Base-by-base conservation (phyloP, 2,113 vertebrate species). In the Pleuronectes platessa region DNA sequence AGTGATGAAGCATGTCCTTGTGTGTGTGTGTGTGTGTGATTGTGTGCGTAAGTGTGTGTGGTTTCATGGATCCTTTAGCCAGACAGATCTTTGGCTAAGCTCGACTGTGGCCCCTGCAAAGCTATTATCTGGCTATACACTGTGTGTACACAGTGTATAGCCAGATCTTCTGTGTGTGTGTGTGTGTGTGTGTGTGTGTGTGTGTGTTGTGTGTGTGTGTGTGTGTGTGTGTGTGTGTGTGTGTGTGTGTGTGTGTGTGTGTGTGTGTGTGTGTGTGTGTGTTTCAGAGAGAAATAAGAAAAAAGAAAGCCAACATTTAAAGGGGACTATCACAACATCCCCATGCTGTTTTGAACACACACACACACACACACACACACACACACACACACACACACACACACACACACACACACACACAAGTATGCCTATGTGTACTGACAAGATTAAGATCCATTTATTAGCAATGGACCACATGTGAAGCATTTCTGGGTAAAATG, bases 31-130 rank as follows among this genome's bases (percentile, higher is more conserved):
- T 40, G 37, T 40, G 37, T 42, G 40, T 42, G 68, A 31, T 26
- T 20, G 17, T 67, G 82, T 47, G 68, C 73, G 65, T 69, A 51
- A 49, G 63, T 67, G 75, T 24, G 67, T 78, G 81, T 71, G 69
- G 63, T 85, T 84, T 79, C 85, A 88, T 78, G 82, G 67, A 68
- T 76, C 67, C 73, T 80, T 85, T 85, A 85, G 72, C 67, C 73
- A 73, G 89, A 88, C 86, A 88, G 80, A 83, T 85, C 68, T 87
- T 87, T 90, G 89, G 86, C 89, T 61, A 8, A 73, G 68, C 70
- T 74, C 51, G 13, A 35, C 67, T 61, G 66, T 74, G 76, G 86
- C 82, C 84, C 72, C 82, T 74, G 82, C 84, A 90, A 74, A 81
- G 79, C 82, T 79, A 88, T 88, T 86, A 90, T 88, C 83, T 88